Percentiles rank a stretch among this genome's conserved stretches.
Conservation (phyloP, 30 jellyfish, hydroid and myxozoan species). For the Nemopilema nomurai region DNA sequence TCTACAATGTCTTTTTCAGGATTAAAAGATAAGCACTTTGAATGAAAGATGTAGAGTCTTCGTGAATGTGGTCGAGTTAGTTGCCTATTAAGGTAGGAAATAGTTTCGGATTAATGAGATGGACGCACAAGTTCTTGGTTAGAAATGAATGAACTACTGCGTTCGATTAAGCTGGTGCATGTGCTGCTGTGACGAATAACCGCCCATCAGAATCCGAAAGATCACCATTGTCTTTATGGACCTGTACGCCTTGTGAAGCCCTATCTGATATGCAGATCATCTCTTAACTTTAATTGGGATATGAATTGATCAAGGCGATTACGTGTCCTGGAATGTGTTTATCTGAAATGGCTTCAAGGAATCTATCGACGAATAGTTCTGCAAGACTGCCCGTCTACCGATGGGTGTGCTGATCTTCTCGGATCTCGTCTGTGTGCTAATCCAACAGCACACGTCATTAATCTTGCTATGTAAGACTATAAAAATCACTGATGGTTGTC, state of each 20-base stretch:
- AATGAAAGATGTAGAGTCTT: too few species aligned
- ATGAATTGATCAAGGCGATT: background rate
- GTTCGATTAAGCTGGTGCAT: too few species aligned
- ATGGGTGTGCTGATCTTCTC: background rate
- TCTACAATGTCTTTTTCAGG: too few species aligned
- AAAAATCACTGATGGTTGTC: background rate
- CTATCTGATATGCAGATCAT: background rate
- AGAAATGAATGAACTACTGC: too few species aligned
- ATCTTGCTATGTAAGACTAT: background rate
- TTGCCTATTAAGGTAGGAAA: too few species aligned
- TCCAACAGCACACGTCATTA: background rate
- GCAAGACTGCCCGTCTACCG: background rate
- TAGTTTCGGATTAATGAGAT: too few species aligned
- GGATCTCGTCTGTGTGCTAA: background rate
- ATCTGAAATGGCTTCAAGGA: background rate
- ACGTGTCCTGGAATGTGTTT: background rate
- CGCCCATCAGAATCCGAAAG: background rate
- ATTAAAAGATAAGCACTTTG: too few species aligned
- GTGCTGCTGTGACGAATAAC: background rate
- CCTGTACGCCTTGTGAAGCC: background rate
- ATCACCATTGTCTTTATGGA: background rate
- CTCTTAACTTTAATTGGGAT: background rate
- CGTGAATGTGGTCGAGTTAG: too few species aligned
- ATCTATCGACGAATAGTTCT: background rate
- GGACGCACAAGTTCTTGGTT: too few species aligned